Percentiles rank a stretch among this genome's conserved stretches.
These are phyloP conservation scores for Tipula vernalis DNA, from an alignment of 2,888 invertebrate genomes.

Conservation along the genomic window DNA sequence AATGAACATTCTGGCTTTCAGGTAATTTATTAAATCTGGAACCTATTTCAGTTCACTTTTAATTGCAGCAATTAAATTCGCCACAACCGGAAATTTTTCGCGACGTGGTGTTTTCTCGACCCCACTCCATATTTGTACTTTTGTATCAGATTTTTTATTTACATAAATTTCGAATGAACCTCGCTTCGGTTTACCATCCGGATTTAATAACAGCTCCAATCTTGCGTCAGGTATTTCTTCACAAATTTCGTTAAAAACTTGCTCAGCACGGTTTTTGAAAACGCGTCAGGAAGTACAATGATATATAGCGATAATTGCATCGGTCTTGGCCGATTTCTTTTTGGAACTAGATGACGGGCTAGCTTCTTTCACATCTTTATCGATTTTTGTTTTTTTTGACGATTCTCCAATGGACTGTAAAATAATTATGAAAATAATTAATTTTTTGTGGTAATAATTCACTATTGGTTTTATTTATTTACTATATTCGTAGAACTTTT, in stretches of 20 bases:
- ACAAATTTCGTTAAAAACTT: constrained; percentile 21
- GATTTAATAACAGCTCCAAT: constrained; percentile 17
- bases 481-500: not conserved
- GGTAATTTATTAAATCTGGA: too few relatives aligned
- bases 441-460: not conserved
- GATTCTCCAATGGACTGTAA: not conserved
- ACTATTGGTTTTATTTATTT: not conserved
- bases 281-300: constrained; percentile 33
- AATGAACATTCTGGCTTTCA: not conserved
- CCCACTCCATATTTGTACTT: not conserved
- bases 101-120: not conserved
- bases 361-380: not conserved
- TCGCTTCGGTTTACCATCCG: not conserved
- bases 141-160: not conserved
- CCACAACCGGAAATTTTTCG: not conserved
- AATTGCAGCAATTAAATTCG: not conserved
- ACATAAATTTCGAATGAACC: not conserved
- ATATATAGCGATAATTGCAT: constrained; percentile 25
- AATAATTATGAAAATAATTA: not conserved
- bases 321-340: not conserved
- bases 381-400: not conserved
- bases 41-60: not conserved
- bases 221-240: constrained; percentile 18
- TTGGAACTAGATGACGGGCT: not conserved
- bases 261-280: constrained; percentile 29